Base-by-base conservation (phyloP, 2,797 vertebrate species). In the Girardinus metallicus region DNA sequence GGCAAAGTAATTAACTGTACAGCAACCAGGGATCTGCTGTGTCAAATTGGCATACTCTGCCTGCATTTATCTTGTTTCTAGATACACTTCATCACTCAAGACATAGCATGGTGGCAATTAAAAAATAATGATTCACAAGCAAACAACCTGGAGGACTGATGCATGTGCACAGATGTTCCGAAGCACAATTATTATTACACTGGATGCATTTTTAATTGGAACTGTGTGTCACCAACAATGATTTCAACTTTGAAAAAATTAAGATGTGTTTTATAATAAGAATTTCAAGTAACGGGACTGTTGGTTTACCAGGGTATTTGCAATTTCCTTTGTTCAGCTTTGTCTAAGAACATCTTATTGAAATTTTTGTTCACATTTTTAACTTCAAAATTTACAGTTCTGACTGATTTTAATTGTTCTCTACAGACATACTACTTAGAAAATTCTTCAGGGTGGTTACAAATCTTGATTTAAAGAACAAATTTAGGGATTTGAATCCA, bases 1-100 rank as follows among this genome's bases (percentile, higher is more conserved):
- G 87, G 91, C 88, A 96, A 95, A 95, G 93, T 96, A 95, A 93
- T 96, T 96, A 97, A 96, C 91, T 92, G 91, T 83, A 89, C 82
- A 68, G 86, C 89, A 90, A 93, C 90, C 92, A 73, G 94, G 94
- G 95, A 86, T 91, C 80, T 84, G 84, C 92, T 94, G 93, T 95
- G 92, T 96, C 94, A 95, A 93, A 95, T 84, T 83, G 83, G 80
- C 90, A 86, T 86, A 83, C 78, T 89, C 74, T 85, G 84, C 84
- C 83, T 62, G 78, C 91, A 88, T 82, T 80, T 87, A 88, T 88
- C 85, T 87, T 90, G 88, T 88, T 88, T 87, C 90, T 82, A 88
- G 90, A 90, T 84, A 85, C 79, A 87, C 86, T 89, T 85, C 89
- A 91, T 90, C 90, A 91, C 92, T 91, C 91, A 85, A 55, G 86